These are phyloP conservation scores for Sceliomorpha sp. DNA, from an alignment of 2,888 invertebrate genomes.

Conservation along the genomic window DNA sequence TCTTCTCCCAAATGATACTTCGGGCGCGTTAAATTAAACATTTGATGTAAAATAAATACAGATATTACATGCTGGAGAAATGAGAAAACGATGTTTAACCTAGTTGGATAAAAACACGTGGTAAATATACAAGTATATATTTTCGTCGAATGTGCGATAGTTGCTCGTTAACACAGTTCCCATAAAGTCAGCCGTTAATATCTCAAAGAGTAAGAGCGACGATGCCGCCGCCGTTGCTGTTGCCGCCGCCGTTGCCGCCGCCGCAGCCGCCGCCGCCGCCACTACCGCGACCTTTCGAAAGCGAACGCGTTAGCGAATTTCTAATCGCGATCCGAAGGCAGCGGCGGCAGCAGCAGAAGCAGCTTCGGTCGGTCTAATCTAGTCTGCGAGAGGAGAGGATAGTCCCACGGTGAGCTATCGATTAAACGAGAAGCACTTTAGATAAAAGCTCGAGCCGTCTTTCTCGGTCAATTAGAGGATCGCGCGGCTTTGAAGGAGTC, in stretches of 20 bases:
- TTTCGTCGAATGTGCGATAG: conserved; percentile 24
- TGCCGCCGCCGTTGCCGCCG: no score
- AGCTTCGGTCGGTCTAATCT: conserved; percentile 3
- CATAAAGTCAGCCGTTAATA: conserved; percentile 56
- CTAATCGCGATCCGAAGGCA: conserved; percentile 36
- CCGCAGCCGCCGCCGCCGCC: no score
- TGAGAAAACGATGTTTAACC: not conserved
- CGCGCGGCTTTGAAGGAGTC: not conserved
- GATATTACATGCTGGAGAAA: no score
- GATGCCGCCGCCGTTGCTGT: no score
- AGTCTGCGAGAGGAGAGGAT: conserved; percentile 1
- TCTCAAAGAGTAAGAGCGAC: conserved; percentile 23
- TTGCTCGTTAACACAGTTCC: conserved; percentile 53
- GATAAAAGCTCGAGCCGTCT: conserved; percentile 12
- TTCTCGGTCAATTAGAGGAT: conserved; percentile 12
- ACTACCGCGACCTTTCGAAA: conserved; percentile 61
- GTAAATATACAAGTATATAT: conserved; percentile 6
- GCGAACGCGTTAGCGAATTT: conserved; percentile 54
- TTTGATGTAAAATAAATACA: no score
- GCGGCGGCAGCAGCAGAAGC: no score
- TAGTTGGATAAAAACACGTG: conserved; percentile 2
- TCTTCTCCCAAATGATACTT: no score
- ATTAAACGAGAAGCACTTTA: conserved; percentile 33
- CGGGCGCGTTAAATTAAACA: no score
- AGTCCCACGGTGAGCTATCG: conserved; percentile 53